These are phyloP conservation scores for Drosophila teissieri DNA, from an alignment of 1,140 invertebrate genomes.

Conservation along the genomic window DNA sequence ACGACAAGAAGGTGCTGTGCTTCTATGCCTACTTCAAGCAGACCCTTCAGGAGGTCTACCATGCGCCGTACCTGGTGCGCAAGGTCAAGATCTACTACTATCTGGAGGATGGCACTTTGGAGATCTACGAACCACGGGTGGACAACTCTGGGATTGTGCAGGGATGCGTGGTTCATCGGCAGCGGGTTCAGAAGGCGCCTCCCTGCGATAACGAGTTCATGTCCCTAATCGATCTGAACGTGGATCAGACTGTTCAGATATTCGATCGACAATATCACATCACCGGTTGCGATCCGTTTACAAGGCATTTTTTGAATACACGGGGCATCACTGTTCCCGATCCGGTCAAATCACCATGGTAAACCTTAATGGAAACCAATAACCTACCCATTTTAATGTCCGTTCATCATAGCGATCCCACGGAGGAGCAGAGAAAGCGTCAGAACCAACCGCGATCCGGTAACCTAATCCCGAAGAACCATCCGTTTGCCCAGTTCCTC, in stretches of 20 bases:
- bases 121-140: slow-evolving; percentile 90
- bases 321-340: slow-evolving; percentile 93
- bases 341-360: slow-evolving; percentile 84
- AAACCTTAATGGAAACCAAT: not conserved
- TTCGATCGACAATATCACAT: slow-evolving; percentile 86
- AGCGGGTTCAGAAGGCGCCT: slow-evolving; percentile 69
- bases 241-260: slow-evolving; percentile 68
- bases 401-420: slow-evolving; percentile 85
- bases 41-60: slow-evolving; percentile 90
- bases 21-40: slow-evolving; percentile 95
- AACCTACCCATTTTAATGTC: not conserved
- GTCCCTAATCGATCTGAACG: slow-evolving; percentile 76
- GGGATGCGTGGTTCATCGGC: slow-evolving; percentile 85
- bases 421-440: slow-evolving; percentile 81
- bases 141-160: slow-evolving; percentile 91
- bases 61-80: slow-evolving; percentile 89
- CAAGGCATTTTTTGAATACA: slow-evolving; percentile 92
- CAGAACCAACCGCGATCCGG: slow-evolving; percentile 8
- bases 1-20: slow-evolving; percentile 93
- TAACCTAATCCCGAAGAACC: slow-evolving; percentile 34
- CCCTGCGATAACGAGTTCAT: slow-evolving; percentile 75
- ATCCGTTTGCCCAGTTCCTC: slow-evolving; percentile 89
- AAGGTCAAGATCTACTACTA: slow-evolving; percentile 94
- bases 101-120: slow-evolving; percentile 96
- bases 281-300: slow-evolving; percentile 93